A percentile compares a stretch with the other conserved stretches of the same genome.
Conservation (phyloP, 64 coral and sea anemone genomes). For the Cladopsammia gracilis region DNA sequence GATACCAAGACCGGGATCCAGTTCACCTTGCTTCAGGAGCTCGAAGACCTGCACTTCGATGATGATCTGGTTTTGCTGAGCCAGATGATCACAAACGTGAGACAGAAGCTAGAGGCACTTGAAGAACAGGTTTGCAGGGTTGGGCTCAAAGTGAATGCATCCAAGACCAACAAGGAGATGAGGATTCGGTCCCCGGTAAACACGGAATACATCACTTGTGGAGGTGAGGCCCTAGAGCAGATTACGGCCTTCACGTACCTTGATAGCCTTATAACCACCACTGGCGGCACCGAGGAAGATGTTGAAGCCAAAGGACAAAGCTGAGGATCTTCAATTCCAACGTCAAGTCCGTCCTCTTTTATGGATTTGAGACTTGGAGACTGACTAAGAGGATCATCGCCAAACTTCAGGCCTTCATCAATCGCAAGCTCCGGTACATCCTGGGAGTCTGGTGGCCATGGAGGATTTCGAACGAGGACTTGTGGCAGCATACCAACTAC, state of each 20-base stretch:
- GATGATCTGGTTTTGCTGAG: constrained; percentile 25
- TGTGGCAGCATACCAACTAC: no score
- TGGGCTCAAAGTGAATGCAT: constrained; percentile 1
- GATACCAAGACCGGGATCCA: no score
- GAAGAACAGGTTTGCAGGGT: constrained; percentile 13
- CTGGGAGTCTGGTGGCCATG: background rate
- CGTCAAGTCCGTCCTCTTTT: no score
- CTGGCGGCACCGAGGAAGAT: no score
- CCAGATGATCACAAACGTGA: constrained; percentile 8
- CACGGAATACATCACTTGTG: background rate
- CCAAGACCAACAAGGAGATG: constrained; percentile 21
- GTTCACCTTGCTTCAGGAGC: background rate
- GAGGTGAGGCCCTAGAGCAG: no score
- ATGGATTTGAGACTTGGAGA: no score
- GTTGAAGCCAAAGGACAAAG: no score
- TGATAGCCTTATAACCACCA: no score
- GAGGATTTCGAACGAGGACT: no score
- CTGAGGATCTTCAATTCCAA: no score
- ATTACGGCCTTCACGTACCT: no score
- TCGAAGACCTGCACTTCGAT: constrained; percentile 9
- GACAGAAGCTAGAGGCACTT: constrained; percentile 40
- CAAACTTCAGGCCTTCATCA: background rate
- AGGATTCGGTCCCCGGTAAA: background rate
- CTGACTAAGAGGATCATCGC: no score
- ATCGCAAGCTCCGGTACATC: background rate